Evolutionary conservation across 2,113 vertebrate species (phyloP).

Genomic region (Engraulis encrasicolus): DNA sequence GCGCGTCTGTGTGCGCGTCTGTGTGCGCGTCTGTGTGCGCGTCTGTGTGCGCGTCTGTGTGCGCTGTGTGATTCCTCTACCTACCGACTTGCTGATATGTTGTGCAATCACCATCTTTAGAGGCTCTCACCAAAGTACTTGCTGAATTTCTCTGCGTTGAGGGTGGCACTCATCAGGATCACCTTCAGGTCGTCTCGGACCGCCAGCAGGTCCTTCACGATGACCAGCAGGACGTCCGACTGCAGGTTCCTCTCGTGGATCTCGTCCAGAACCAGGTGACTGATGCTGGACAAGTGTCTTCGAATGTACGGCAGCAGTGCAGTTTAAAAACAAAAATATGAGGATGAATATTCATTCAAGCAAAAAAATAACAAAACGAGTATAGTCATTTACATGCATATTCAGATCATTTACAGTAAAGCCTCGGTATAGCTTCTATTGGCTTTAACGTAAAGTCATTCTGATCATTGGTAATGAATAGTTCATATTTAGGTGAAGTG

Average conservation of each 20-base stretch:
- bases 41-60: too few relatives aligned
- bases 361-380: not conserved
- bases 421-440: not conserved
- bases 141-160: constrained; percentile 97
- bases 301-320: too few relatives aligned
- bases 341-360: constrained; percentile 17
- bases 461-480: too few relatives aligned
- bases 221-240: constrained; percentile 91
- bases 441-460: not conserved
- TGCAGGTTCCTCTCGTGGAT: constrained; percentile 97
- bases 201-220: constrained; percentile 87
- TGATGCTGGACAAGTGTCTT: constrained; percentile 87
- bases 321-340: too few relatives aligned
- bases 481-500: too few relatives aligned
- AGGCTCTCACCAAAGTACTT: constrained; percentile 87
- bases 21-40: too few relatives aligned
- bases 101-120: not conserved
- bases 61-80: too few relatives aligned
- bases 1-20: too few relatives aligned
- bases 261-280: constrained; percentile 93
- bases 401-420: not conserved
- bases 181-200: constrained; percentile 86
- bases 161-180: constrained; percentile 94
- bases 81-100: too few relatives aligned
- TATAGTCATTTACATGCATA: not conserved